These are phyloP conservation scores for Zaprionus vittiger DNA, from an alignment of 1,140 invertebrate genomes.

Conservation along the genomic window DNA sequence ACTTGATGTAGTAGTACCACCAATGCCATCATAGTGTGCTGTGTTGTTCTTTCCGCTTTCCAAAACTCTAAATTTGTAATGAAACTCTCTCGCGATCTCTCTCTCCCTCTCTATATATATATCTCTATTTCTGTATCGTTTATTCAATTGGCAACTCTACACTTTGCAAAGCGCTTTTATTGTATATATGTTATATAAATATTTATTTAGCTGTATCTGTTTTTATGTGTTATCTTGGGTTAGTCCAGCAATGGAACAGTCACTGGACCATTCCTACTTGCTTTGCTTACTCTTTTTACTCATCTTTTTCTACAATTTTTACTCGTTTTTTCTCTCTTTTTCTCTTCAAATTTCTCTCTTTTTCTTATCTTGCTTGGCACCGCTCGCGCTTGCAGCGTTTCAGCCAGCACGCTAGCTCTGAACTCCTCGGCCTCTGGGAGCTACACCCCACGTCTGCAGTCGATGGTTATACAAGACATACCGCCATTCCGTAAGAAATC, in stretches of 20 bases:
- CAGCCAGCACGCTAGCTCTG: constrained; percentile 74
- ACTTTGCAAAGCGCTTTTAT: constrained; percentile 37
- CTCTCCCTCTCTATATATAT: constrained; percentile 5
- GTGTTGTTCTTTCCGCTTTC: constrained; percentile 30
- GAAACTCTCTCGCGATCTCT: constrained; percentile 15
- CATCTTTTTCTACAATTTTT: constrained; percentile 21
- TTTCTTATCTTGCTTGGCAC: constrained; percentile 43
- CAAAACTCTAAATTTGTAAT: constrained; percentile 47
- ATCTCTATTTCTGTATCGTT: constrained; percentile 12
- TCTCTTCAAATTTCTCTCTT: constrained; percentile 4
- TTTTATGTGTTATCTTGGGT: neutral
- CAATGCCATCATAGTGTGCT: constrained; percentile 9
- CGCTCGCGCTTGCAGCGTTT: constrained; percentile 61
- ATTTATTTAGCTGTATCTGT: neutral
- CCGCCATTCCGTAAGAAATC: constrained; percentile 85
- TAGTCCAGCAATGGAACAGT: neutral
- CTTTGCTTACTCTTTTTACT: constrained; percentile 2
- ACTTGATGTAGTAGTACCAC: constrained; percentile 12
- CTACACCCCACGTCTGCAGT: constrained; percentile 66
- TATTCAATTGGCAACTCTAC: constrained; percentile 45
- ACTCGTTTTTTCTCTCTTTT: constrained; percentile 9
- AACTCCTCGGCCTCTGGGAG: constrained; percentile 51
- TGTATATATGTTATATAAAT: constrained; percentile 17
- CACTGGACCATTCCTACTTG: neutral
- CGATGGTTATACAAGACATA: constrained; percentile 85